Evolutionary conservation across 2,888 invertebrate genomes (phyloP).

Genomic region (Molorchus minor): DNA sequence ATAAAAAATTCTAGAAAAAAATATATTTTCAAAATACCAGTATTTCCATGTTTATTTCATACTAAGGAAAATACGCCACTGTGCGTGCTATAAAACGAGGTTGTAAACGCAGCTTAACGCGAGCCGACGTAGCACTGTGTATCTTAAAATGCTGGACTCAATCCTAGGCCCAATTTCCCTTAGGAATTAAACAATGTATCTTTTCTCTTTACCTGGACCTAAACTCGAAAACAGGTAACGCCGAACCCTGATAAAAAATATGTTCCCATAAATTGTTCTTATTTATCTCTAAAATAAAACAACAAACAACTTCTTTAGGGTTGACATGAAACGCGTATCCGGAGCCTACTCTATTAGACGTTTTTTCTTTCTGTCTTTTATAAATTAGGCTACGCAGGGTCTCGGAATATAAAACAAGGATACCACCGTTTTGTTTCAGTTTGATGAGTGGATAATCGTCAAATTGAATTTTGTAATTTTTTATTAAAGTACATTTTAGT

Average conservation of each 20-base stretch:
- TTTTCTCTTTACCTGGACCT: slow-evolving; percentile 45
- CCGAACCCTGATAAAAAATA: slow-evolving; percentile 33
- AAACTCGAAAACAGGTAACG: slow-evolving; percentile 40
- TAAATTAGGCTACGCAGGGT: neutral
- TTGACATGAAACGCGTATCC: neutral
- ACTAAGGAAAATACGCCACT: too few relatives aligned
- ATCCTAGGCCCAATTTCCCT: slow-evolving; percentile 47
- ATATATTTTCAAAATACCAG: too few relatives aligned
- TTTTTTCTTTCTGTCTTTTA: neutral
- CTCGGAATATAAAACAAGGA: too few relatives aligned
- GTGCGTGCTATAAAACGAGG: too few relatives aligned
- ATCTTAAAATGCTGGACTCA: slow-evolving; percentile 43
- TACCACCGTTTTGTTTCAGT: too few relatives aligned
- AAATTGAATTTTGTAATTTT: too few relatives aligned
- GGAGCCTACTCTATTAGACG: neutral
- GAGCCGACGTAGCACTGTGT: too few relatives aligned
- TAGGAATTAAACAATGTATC: slow-evolving; percentile 47
- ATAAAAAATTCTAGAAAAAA: too few relatives aligned
- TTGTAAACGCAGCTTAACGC: too few relatives aligned
- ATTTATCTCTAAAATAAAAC: slow-evolving; percentile 11
- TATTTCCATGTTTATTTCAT: too few relatives aligned
- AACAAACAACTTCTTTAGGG: slow-evolving; percentile 9
- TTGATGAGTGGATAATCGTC: too few relatives aligned
- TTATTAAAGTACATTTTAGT: too few relatives aligned
- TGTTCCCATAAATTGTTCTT: slow-evolving; percentile 21